phyloP scores from a whole-genome alignment of 2,888 invertebrate genomes.

The Lissocephala sabroskyi region DNA sequence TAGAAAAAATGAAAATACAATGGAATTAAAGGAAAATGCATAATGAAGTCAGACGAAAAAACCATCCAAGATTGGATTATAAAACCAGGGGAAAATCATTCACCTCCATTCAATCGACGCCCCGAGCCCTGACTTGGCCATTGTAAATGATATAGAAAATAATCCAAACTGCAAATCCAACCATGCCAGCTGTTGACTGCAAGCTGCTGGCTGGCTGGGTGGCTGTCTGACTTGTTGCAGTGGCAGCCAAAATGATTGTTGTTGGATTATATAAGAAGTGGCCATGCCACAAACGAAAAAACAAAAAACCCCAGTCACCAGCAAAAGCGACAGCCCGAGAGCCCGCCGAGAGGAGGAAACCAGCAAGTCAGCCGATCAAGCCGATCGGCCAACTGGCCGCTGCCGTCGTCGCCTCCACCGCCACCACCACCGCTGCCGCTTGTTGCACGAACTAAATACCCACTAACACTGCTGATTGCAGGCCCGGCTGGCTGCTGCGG shows the following conservation, averaged over 20 bases:
- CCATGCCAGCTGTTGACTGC: background rate
- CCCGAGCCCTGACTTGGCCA: background rate
- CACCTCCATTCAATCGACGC: conserved; percentile 15
- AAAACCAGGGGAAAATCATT: background rate
- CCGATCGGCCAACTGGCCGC: conserved; percentile 22
- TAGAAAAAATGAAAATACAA: conserved; percentile 24
- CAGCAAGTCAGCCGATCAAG: background rate
- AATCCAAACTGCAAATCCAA: conserved; percentile 10
- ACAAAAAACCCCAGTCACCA: conserved; percentile 35
- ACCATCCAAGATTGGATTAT: conserved; percentile 23
- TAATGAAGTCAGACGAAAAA: conserved; percentile 22
- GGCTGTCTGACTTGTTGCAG: conserved; percentile 31
- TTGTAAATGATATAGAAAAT: background rate
- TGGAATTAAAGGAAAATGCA: conserved; percentile 21
- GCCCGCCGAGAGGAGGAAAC: background rate
- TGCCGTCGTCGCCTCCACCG: conserved; percentile 28
- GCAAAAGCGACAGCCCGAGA: background rate
- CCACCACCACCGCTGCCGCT: conserved; percentile 30
- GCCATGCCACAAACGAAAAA: conserved; percentile 60
- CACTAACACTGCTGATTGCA: conserved; percentile 34
- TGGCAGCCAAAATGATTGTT: conserved; percentile 63
- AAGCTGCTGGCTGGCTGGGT: conserved; percentile 37
- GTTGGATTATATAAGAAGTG: conserved; percentile 60
- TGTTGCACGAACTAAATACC: conserved; percentile 60
- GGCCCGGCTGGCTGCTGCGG: conserved; percentile 6